Base-by-base conservation (phyloP, 2,797 vertebrate genomes). In the Neopelma chrysocephalum region DNA sequence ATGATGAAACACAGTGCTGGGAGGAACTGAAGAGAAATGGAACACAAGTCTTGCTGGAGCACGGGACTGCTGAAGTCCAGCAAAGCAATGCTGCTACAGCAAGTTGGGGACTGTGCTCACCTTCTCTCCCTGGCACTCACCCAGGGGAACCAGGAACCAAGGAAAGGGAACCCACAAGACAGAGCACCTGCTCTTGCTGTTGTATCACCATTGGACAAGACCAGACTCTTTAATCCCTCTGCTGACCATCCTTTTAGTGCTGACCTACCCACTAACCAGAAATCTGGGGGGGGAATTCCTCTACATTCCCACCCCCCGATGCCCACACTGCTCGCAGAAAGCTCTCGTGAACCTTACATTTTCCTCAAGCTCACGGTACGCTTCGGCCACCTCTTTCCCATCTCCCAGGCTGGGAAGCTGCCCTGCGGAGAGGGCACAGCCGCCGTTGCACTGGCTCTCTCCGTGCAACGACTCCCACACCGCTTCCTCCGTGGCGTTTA, bases 311-410 rank as follows among this genome's bases (percentile, higher is more conserved):
- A 58, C 16, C 40, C 32, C 13, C 14, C 0, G 0, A 10, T 36
- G 60, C 97, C 94, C 95, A 65, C 51, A 31, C 56, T 78, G 79
- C 27, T 82, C 36, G 31, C 48, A 34, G 62, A 19, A 76, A 93
- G 2, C 64, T 83, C 62, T 58, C 1, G 1, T 64, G 78, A 93
- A 61, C 82, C 98, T 98, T 98, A 99, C 98, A 80, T 99, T 98
- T 98, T 98, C 98, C 98, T 98, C 98, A 98, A 99, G 98, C 96
- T 98, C 97, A 95, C 97, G 98, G 98, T 98, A 99, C 1, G 94
- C 97, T 97, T 98, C 97, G 61, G 98, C 98, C 90, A 98, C 97
- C 96, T 98, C 98, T 94, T 97, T 98, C 32, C 87, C 43, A 6
- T 83, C 72, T 85, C 60, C 79, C 90, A 61, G 82, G 76, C 60